Evolutionary conservation across 1,140 invertebrate genomes (phyloP), one percentile per base, ranked within the genome.

Genomic region (Caenorhabditis briggsae): DNA sequence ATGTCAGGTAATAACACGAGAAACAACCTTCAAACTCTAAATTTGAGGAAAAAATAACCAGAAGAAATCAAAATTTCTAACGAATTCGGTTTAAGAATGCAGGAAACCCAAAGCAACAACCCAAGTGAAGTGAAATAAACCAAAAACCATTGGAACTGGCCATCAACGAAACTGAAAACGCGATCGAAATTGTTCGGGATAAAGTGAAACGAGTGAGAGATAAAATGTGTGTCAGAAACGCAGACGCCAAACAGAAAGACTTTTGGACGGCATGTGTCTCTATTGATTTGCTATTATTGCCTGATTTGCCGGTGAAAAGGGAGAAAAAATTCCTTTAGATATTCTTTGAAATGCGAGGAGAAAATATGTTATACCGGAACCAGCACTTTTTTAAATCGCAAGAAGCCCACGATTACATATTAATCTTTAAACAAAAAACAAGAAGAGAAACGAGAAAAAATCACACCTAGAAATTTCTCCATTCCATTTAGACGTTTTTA

Each of bases 131-230:
- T 25, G 18, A 8, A 14, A 23, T 61, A 9, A 61, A 61, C 6
- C n/a, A 20, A 58, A 58, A 58, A 58, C n/a, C n/a, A 18, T 18
- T 5, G n/a, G 56, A n/a, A 64, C 2, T 70, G 64, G 1, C 64
- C 43, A 25, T 78, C 18, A 78, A 53, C n/a, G 43, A 50, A 78
- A 78, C 7, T 50, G 46, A 78, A 78, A 78, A 50, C 11, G n/a
- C 7, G 23, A 78, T 48, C 3, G 33, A 78, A 78, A 78, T 78
- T 5, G 64, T 50, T 78, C 43, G 46, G 70, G 70, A 50, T 53
- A 41, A 43, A 70, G 43, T 48, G 64, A 70, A 70, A 70, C 14
- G 46, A 25, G 59, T 9, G 5, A 18, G 41, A 43, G 41, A 70
- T 16, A 70, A 7, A 46, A 2, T 16, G 8, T 6, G n/a, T 9